Evolutionary conservation across 2,888 invertebrate genomes (phyloP), one percentile per base, ranked within the genome.

Genomic region (Drosophila flavopinicola): DNA sequence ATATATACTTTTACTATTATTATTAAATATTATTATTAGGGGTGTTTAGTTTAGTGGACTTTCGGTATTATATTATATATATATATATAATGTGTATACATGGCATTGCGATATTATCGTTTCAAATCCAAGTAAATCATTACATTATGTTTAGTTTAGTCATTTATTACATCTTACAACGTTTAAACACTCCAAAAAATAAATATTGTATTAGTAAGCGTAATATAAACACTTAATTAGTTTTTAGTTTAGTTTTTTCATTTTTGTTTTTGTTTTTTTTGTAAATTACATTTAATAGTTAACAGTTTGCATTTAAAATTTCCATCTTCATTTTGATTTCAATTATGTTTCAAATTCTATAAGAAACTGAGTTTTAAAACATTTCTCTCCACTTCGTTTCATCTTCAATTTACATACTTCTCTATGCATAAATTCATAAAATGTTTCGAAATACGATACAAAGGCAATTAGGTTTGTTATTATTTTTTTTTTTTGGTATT

Each of bases 111-210:
- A 20, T 59, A 30, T 33, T 39, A 44, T 48, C 41, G 17, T 30
- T 41, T 38, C 33, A 15, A 44, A 48, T 37, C 73, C 61, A 66
- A 42, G 60, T 39, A 52, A 51, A 70, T 33, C 41, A 48, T 68
- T 74, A 35, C 11, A 29, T 59, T 38, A 15, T 42, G 29, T 38
- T 66, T 33, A 52, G n/a, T 39, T 48, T 44, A 27, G 48, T 63
- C n/a, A 42, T 57, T 61, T 74, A 66, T 59, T 85, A 71, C 59
- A 77, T 68, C 67, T 75, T 85, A 85, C 80, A 88, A 87, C 76
- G 74, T 84, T 88, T 88, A 88, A 88, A 88, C 88, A 85, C 83
- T 88, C 84, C 84, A 87, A 84, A 84, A 84, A 84, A 84, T 87
- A 87, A 84, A 85, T 78, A 70, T 84, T 82, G 45, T 85, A 68